phyloP scores from a whole-genome alignment of 2,888 invertebrate genomes.

The Campoplex nolae region DNA sequence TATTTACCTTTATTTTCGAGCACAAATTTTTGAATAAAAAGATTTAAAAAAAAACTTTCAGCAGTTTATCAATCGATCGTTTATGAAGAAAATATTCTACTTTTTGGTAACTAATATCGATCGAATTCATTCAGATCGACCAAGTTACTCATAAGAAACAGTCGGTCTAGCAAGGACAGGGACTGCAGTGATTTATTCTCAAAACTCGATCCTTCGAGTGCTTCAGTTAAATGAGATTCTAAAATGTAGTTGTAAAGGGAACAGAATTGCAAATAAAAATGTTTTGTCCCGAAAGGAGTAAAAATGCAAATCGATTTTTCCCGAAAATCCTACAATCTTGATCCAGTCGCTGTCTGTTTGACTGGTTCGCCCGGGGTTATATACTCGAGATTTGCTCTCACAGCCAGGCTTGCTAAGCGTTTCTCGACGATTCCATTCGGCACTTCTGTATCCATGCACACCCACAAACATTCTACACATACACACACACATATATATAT shows the following conservation, averaged over 20 bases:
- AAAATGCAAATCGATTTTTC: neutral
- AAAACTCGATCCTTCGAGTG: no score
- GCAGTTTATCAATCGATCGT: neutral
- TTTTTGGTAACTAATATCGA: neutral
- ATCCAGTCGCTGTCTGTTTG: neutral
- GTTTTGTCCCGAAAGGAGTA: neutral
- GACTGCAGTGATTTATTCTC: no score
- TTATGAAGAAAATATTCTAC: neutral
- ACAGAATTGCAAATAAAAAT: neutral
- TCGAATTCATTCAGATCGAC: neutral
- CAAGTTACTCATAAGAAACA: no score
- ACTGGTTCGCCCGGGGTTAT: conserved; percentile 4
- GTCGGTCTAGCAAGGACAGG: no score
- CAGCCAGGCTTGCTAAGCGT: conserved; percentile 48
- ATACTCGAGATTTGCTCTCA: conserved; percentile 33
- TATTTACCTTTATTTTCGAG: neutral
- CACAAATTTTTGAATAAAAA: neutral
- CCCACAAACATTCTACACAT: neutral
- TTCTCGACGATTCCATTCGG: conserved; percentile 43
- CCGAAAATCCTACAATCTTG: neutral
- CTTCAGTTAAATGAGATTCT: no score
- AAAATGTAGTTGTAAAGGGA: neutral
- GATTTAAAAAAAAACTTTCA: neutral
- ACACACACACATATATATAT: conserved; percentile 7
- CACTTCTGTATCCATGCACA: conserved; percentile 11